Conservation (phyloP, 2,888 invertebrate genomes). For the Axea sp. region DNA sequence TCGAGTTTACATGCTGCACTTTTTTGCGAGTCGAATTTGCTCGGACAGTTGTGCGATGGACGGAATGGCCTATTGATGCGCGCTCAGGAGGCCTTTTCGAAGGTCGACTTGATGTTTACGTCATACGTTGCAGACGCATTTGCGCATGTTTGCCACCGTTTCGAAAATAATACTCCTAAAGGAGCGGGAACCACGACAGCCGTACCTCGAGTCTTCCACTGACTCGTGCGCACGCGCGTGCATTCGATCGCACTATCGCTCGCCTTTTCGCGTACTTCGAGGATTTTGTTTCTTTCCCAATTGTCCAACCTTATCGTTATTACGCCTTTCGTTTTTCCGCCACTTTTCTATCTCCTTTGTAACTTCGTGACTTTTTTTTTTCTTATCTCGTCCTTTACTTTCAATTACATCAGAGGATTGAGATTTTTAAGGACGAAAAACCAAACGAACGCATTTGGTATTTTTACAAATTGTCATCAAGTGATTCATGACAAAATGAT, state of each 20-base stretch:
- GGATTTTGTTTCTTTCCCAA: conserved; percentile 38
- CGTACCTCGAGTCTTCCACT: neutral
- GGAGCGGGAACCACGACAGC: conserved; percentile 21
- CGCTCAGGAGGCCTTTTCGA: conserved; percentile 47
- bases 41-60: too few species aligned
- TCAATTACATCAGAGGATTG: neutral
- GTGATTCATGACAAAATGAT: too few species aligned
- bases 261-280: too few species aligned
- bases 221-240: conserved; percentile 54
- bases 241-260: conserved; percentile 67
- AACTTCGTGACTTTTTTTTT: neutral
- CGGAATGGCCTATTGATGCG: conserved; percentile 5
- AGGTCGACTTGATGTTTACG: conserved; percentile 56
- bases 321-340: neutral
- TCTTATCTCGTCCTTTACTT: neutral
- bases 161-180: conserved; percentile 44
- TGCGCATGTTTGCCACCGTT: conserved; percentile 25
- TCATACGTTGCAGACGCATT: conserved; percentile 31
- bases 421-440: too few species aligned
- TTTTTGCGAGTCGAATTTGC: neutral
- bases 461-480: too few species aligned
- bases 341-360: conserved; percentile 1
- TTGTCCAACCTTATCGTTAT: conserved; percentile 24
- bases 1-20: conserved; percentile 1
- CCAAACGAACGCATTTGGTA: too few species aligned